Conservation (phyloP, 2,888 invertebrate genomes). For the Spodoptera exigua region DNA sequence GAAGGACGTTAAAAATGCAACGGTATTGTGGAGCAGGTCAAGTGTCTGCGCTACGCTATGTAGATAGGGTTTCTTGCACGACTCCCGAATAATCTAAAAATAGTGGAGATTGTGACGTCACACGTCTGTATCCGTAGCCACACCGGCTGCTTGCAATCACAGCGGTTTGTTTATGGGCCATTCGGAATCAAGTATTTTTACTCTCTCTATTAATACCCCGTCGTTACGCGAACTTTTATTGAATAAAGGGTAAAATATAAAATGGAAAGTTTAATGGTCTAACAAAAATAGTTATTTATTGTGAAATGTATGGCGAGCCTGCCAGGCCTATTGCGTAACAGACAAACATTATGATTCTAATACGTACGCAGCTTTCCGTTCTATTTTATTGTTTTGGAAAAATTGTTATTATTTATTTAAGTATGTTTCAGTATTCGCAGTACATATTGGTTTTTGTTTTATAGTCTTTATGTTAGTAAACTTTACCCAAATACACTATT, state of each 20-base stretch:
- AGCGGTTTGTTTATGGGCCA: slow-evolving; percentile 80
- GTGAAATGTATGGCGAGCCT: slow-evolving; percentile 34
- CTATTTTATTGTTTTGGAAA: slow-evolving; percentile 21
- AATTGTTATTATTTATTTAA: too few species aligned
- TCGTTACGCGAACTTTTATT: slow-evolving; percentile 48
- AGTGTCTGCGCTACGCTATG: slow-evolving; percentile 65
- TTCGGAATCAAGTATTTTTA: slow-evolving; percentile 72
- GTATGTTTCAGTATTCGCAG: too few species aligned
- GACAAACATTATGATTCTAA: slow-evolving; percentile 31
- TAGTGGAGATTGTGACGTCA: slow-evolving; percentile 77
- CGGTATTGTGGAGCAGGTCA: slow-evolving; percentile 77
- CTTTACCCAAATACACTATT: too few species aligned
- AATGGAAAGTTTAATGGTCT: slow-evolving; percentile 40
- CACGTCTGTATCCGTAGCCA: slow-evolving; percentile 74
- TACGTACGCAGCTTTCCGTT: slow-evolving; percentile 24
- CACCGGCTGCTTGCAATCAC: slow-evolving; percentile 77
- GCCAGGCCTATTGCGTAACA: slow-evolving; percentile 52
- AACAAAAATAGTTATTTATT: slow-evolving; percentile 32
- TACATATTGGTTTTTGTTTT: too few species aligned
- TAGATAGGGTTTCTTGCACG: slow-evolving; percentile 78
- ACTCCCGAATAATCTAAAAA: slow-evolving; percentile 62
- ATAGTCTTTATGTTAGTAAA: too few species aligned
- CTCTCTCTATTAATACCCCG: slow-evolving; percentile 53
- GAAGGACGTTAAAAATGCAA: slow-evolving; percentile 67
- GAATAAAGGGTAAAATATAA: slow-evolving; percentile 36